Evolutionary conservation across 1,140 invertebrate species (phyloP).

Genomic region (Batillaria attramentaria): DNA sequence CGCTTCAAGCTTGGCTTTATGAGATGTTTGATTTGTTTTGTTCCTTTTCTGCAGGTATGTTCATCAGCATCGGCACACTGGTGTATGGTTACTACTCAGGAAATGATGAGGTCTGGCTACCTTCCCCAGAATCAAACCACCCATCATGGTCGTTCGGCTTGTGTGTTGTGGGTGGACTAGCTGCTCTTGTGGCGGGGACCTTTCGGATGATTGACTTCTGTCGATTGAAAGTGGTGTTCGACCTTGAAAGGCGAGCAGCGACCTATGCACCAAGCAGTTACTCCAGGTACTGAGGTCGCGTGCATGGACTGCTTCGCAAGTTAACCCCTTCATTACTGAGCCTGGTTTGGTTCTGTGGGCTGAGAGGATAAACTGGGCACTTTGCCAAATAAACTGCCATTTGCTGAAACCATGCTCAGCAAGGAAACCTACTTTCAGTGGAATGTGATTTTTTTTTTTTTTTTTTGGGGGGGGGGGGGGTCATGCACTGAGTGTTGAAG

Average conservation of each 20-base stretch:
- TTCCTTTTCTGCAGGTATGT: conserved; percentile 18
- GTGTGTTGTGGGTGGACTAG: conserved; percentile 87
- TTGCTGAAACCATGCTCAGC: too few relatives aligned
- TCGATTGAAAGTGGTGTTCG: conserved; percentile 25
- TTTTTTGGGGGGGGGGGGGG: too few relatives aligned
- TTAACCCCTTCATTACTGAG: too few relatives aligned
- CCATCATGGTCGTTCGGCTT: conserved; percentile 95
- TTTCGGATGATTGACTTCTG: conserved; percentile 47
- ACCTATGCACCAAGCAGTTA: conserved; percentile 20
- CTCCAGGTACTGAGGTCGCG: conserved; percentile 18
- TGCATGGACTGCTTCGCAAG: too few relatives aligned
- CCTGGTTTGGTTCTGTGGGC: too few relatives aligned
- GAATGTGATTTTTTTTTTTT: too few relatives aligned
- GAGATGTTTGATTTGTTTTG: too few relatives aligned
- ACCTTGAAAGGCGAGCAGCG: conserved; percentile 6
- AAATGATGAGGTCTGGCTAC: conserved; percentile 91
- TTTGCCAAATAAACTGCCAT: too few relatives aligned
- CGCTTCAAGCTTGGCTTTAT: too few relatives aligned
- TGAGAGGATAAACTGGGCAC: too few relatives aligned
- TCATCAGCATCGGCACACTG: conserved; percentile 79
- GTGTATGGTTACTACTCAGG: conserved; percentile 91
- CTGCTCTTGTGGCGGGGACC: conserved; percentile 70
- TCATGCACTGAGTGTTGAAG: too few relatives aligned
- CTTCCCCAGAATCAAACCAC: conserved; percentile 95
- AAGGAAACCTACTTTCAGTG: too few relatives aligned